Evolutionary conservation across 2,888 invertebrate species (phyloP).

Genomic region (Eremobia ochroleuca): DNA sequence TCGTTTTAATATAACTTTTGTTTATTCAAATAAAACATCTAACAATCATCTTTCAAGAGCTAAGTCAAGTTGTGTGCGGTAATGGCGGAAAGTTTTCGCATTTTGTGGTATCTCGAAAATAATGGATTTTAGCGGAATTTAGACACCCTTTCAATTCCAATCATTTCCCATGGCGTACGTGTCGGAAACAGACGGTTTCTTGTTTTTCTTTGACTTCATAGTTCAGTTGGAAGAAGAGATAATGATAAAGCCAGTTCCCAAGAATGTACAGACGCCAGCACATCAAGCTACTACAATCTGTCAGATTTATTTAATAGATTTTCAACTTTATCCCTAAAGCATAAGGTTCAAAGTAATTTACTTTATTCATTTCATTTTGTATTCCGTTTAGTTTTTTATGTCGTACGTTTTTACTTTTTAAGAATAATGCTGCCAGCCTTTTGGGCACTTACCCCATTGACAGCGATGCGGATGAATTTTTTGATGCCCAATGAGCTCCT

Average conservation of each 20-base stretch:
- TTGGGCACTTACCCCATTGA: no score
- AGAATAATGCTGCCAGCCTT: no score
- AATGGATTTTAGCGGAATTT: conserved; percentile 82
- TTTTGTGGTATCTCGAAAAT: conserved; percentile 77
- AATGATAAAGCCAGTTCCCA: conserved; percentile 7
- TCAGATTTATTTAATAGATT: no score
- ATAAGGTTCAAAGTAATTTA: no score
- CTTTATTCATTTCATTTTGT: no score
- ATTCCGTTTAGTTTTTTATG: no score
- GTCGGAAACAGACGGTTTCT: conserved; percentile 59
- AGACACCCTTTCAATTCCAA: conserved; percentile 72
- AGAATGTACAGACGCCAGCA: no score
- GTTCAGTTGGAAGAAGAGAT: conserved; percentile 8
- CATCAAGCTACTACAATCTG: no score
- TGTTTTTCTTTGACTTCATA: conserved; percentile 43
- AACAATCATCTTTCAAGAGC: conserved; percentile 72
- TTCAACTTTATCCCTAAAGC: no score
- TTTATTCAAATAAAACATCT: conserved; percentile 75
- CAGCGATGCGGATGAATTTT: no score
- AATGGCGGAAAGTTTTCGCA: conserved; percentile 81
- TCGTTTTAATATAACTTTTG: conserved; percentile 67
- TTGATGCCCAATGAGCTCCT: no score
- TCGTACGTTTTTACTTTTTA: no score
- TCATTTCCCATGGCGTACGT: conserved; percentile 62
- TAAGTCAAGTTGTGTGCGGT: conserved; percentile 73